phyloP scores from a whole-genome alignment of 2,113 vertebrate species.

The Pelobates fuscus region DNA sequence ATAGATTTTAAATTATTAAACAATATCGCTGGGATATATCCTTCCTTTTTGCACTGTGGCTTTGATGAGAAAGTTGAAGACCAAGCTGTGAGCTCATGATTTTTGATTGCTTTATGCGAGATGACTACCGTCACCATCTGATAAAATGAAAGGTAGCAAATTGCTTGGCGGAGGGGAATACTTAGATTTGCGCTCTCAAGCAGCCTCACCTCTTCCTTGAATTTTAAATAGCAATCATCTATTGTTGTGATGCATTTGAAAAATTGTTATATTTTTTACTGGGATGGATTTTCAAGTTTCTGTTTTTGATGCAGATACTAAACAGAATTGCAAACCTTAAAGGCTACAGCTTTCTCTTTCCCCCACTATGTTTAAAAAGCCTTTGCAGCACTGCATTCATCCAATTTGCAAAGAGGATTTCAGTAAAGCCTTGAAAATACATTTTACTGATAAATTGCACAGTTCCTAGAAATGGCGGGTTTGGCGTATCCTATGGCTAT shows the following conservation, averaged over 20 bases:
- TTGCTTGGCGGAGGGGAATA: not conserved
- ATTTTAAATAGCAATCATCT: not conserved
- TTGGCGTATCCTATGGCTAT: too few relatives aligned
- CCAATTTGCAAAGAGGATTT: not conserved
- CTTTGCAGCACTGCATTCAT: not conserved
- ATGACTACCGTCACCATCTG: not conserved
- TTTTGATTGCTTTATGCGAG: not conserved
- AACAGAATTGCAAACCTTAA: slow-evolving; percentile 22
- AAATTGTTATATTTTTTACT: not conserved
- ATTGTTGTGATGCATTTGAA: not conserved
- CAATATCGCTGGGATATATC: not conserved
- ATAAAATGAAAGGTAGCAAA: slow-evolving; percentile 12
- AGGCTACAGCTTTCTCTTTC: too few relatives aligned
- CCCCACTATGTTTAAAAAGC: too few relatives aligned
- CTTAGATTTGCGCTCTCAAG: not conserved
- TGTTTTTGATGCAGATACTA: not conserved
- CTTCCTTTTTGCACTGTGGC: not conserved
- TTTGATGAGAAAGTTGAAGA: not conserved
- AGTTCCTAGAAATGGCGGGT: not conserved
- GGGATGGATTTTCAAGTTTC: slow-evolving; percentile 12
- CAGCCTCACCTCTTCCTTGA: not conserved
- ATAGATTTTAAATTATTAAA: not conserved
- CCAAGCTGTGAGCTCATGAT: not conserved
- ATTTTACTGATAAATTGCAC: not conserved
- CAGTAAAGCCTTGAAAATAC: not conserved